Evolutionary conservation across 2,113 vertebrate species (phyloP).

Genomic region (Eulemur macaco): DNA sequence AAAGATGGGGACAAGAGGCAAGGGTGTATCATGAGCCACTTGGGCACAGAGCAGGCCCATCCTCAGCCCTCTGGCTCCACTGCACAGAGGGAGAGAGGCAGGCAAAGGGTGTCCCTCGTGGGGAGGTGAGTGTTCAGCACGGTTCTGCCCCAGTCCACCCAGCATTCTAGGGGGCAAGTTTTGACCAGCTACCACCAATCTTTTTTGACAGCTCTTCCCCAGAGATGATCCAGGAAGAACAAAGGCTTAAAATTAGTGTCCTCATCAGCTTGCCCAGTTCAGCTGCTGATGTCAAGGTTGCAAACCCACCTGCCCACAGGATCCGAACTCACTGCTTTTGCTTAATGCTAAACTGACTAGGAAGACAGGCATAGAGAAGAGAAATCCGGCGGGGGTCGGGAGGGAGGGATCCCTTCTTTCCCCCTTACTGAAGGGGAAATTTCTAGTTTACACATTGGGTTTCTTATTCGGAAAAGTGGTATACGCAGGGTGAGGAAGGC

Average conservation of each 20-base stretch:
- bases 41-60: not conserved
- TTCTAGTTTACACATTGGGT: not conserved
- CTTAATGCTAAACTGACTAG: not conserved
- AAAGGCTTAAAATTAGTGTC: not conserved
- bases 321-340: not conserved
- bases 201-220: not conserved
- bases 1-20: not conserved
- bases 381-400: not conserved
- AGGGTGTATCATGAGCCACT: accelerated
- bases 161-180: not conserved
- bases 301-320: not conserved
- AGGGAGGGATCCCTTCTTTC: not conserved
- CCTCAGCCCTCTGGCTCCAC: not conserved
- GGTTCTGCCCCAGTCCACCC: not conserved
- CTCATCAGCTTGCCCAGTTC: not conserved
- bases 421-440: not conserved
- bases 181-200: not conserved
- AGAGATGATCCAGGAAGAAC: not conserved
- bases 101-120: accelerated
- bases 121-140: not conserved
- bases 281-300: not conserved
- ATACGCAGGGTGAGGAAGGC: not conserved
- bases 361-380: not conserved
- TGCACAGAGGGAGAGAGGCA: not conserved
- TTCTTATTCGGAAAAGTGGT: not conserved